Evolutionary conservation across 2,888 invertebrate species (phyloP), one percentile per base, ranked within the genome.

Genomic region (Temnothorax rugatulus): DNA sequence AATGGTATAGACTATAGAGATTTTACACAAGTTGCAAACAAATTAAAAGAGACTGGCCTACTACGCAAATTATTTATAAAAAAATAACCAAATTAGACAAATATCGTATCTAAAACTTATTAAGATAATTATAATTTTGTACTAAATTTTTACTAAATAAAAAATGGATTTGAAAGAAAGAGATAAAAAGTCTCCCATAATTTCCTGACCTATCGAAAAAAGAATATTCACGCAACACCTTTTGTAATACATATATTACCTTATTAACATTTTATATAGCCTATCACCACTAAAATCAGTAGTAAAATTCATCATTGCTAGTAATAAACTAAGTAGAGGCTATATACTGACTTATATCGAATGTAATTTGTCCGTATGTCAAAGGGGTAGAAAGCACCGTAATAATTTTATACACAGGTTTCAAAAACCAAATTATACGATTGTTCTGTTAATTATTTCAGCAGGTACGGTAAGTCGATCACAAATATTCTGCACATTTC

Each of bases 401-500:
- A 52, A 87, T 61, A 57, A 87, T 88, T 87, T 86, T 73, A 84
- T 68, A 74, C 71, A 74, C 34, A 91, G 83, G 74, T 76, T 74
- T 83, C 75, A 77, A 83, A 85, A 68, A 68, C 47, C 47, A 47
- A 68, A 68, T 68, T 18, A 25, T 85, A 71, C 83, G 86, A 90
- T 89, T 86, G 89, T 90, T 90, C 71, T 61, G 75, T 86, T 69
- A 86, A 88, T 87, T 84, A 89, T 89, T 86, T 75, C 86, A 84
- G 86, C 90, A 90, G 91, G 91, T 90, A 90, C 91, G 83, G 84
- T 88, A 61, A 90, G 83, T 90, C 44, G 84, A 91, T 89, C 89
- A 91, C 89, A 91, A 91, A 83, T 59, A 87, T 84, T 90, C 85
- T 85, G 86, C 85, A 71, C 73, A 82, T 84, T 47, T 83, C 50